A percentile compares a stretch with the other conserved stretches of the same genome.
Evolutionary conservation across 2,797 vertebrate genomes (phyloP).

Genomic region (Schizopygopsis pylzovi): DNA sequence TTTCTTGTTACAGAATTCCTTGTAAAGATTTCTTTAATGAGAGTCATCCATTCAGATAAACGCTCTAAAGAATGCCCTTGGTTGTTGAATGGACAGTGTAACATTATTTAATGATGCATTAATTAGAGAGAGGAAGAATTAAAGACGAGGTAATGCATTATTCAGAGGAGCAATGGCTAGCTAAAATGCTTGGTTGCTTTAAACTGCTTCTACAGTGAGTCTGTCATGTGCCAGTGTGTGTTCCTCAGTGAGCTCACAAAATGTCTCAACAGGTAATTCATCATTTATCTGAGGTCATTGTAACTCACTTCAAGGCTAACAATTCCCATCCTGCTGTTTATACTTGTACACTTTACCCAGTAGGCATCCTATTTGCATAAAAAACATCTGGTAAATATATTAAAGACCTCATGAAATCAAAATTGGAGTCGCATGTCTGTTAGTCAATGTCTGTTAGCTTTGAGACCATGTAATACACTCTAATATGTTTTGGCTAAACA

Average conservation of each 20-base stretch:
- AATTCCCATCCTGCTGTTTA: not conserved
- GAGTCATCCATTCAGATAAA: too few species aligned
- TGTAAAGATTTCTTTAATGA: too few species aligned
- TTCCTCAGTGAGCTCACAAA: not conserved
- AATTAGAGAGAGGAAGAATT: constrained; percentile 25
- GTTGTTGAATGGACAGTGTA: constrained; percentile 10
- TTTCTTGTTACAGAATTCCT: too few species aligned
- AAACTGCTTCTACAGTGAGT: constrained; percentile 13
- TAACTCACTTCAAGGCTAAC: not conserved
- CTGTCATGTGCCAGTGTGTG: not conserved
- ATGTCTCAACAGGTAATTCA: not conserved
- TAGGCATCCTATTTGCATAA: not conserved
- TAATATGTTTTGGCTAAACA: too few species aligned
- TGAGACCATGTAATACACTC: not conserved
- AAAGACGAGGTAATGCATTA: constrained; percentile 7
- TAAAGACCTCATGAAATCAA: not conserved
- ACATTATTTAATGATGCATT: constrained; percentile 35
- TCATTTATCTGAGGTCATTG: constrained; percentile 1
- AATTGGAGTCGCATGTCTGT: not conserved
- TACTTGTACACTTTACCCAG: not conserved
- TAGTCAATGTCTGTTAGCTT: not conserved
- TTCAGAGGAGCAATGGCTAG: constrained; percentile 15
- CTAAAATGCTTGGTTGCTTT: not conserved
- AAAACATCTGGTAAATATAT: not conserved
- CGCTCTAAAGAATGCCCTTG: constrained; percentile 13